Base-by-base conservation (phyloP, 2,797 vertebrate genomes). In the Gymnothorax reevesii region DNA sequence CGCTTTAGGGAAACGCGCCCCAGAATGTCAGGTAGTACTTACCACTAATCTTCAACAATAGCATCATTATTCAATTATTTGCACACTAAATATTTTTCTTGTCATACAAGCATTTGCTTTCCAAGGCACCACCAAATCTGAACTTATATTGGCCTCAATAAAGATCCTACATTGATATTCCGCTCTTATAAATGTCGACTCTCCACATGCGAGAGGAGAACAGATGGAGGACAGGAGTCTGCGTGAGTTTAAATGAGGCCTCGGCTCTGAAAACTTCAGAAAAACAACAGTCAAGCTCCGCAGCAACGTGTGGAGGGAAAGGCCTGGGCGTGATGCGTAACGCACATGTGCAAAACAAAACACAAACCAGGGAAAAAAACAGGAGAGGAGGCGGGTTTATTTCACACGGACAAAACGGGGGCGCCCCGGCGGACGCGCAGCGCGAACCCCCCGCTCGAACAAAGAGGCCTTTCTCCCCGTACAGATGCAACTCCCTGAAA, bases 241-340 rank as follows among this genome's bases (percentile, higher is more conserved):
- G 49, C 7, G 59, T 1, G 0, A 42, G 25, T 75, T 12, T 27
- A 73, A 75, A 4, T 6, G 71, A 75, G 71, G 27, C 71, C 27
- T 13, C 9, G 3, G 71, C 27, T 3, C 10, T 3, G 8, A 42
- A 75, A 42, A 27, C 71, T 49, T 75, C 33, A 49, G 25, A 42
- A 42, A 42, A 42, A 42, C 33, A 42, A 42, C 4, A 75, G 17
- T 8, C n/a, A 7, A 27, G 25, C 25, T 12, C 27, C 4, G 12
- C 1, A 7, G 69, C 12, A 7, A 27, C 1, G 9, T 85, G 86
- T 89, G 90, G 91, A 88, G 93, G 80, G 86, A 88, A 91, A 90
- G 90, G 84, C 60, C 85, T 77, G 89, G 87, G 84, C 77, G 22
- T 90, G 86, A 83, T 88, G 90, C 91, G 90, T 59, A 91, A 88